A percentile compares a stretch with the other conserved stretches of the same genome.
Evolutionary conservation across 2,888 invertebrate species (phyloP).

Genomic region (Mellilla xanthometata): DNA sequence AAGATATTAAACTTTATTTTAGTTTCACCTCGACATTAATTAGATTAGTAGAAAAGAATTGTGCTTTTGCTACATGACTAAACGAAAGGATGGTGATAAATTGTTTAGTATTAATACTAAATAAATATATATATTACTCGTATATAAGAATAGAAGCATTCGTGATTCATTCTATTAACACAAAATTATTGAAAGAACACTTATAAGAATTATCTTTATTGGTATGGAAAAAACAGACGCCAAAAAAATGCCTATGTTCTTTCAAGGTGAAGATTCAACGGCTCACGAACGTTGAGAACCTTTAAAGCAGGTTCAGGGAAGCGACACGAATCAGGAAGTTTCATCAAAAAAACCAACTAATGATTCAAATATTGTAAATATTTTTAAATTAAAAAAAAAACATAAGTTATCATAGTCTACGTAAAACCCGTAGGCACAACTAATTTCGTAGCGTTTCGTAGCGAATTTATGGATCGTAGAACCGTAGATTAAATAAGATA

Average conservation of each 20-base stretch:
- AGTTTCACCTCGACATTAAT: no score
- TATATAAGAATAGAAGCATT: conserved; percentile 59
- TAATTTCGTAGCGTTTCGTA: conserved; percentile 13
- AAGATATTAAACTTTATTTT: no score
- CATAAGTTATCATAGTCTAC: no score
- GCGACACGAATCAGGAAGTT: conserved; percentile 68
- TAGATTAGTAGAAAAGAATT: no score
- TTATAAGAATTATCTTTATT: conserved; percentile 72
- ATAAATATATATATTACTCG: no score
- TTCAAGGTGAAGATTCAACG: conserved; percentile 73
- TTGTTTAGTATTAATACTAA: no score
- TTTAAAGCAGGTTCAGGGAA: conserved; percentile 69
- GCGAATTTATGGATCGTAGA: conserved; percentile 20
- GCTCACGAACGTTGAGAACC: conserved; percentile 65
- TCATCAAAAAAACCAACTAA: conserved; percentile 54
- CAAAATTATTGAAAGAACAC: conserved; percentile 72
- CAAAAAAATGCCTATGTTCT: conserved; percentile 67
- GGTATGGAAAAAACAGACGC: conserved; percentile 60
- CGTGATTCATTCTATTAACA: conserved; percentile 70
- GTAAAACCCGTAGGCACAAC: no score
- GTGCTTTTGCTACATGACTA: no score
- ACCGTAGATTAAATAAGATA: neutral
- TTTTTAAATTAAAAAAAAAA: no score
- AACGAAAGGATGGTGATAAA: no score
- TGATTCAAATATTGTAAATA: conserved; percentile 29